Conservation (phyloP, 2,888 invertebrate species). For the Gymnosoma rotundatum region DNA sequence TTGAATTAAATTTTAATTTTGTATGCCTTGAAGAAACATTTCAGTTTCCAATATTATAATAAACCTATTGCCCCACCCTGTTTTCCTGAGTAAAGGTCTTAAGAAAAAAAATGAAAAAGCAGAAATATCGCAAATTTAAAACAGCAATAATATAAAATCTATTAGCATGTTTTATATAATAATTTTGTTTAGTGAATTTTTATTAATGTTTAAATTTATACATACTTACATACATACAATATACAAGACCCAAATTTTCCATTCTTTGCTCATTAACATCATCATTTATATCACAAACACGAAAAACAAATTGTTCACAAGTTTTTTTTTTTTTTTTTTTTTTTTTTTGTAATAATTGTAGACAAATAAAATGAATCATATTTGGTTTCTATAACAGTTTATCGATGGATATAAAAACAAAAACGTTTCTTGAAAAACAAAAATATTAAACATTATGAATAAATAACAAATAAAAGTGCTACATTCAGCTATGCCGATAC, state of each 20-base stretch:
- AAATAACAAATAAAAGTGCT: too few species aligned
- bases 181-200: background rate
- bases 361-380: too few species aligned
- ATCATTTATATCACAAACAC: background rate
- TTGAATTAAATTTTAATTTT: background rate
- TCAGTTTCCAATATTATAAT: background rate
- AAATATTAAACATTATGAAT: too few species aligned
- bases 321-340: too few species aligned
- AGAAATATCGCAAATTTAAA: background rate
- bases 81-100: background rate
- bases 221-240: background rate
- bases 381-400: too few species aligned
- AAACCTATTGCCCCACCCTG: background rate
- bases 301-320: too few species aligned
- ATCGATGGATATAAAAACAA: too few species aligned
- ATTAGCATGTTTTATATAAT: conserved; percentile 25
- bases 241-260: conserved; percentile 24
- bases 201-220: conserved; percentile 6
- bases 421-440: too few species aligned
- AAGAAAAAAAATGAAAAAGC: background rate
- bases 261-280: conserved; percentile 23
- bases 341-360: too few species aligned
- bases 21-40: background rate
- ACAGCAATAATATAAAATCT: conserved; percentile 17
- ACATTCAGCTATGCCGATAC: too few species aligned